Percentiles rank a stretch among this genome's conserved stretches.
phyloP scores from a whole-genome alignment of 2,888 invertebrate genomes.

The Erpobdella octoculata region DNA sequence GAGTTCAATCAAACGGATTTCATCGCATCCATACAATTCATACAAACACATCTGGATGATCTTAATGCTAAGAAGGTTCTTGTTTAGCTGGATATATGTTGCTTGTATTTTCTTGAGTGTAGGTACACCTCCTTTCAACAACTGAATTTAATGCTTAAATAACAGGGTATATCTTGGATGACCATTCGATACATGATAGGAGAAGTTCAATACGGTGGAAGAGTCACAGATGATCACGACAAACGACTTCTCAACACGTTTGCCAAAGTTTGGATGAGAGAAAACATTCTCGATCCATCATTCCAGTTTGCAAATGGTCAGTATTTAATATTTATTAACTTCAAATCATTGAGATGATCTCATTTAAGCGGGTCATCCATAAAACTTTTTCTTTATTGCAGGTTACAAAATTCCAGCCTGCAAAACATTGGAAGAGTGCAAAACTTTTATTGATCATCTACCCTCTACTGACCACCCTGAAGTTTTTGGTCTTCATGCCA shows the following conservation, averaged over 20 bases:
- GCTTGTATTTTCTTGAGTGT: not conserved
- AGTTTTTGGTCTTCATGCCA: conserved; percentile 89
- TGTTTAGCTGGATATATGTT: not conserved
- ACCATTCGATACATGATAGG: conserved; percentile 95
- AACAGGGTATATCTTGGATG: conserved; percentile 85
- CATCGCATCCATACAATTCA: conserved; percentile 85
- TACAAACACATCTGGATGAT: conserved; percentile 91
- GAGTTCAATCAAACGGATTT: conserved; percentile 96
- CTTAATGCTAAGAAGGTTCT: conserved; percentile 80
- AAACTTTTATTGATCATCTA: conserved; percentile 77
- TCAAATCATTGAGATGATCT: no score
- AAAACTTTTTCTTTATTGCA: conserved; percentile 35
- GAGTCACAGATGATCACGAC: conserved; percentile 94
- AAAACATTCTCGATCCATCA: conserved; percentile 71
- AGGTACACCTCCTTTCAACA: not conserved
- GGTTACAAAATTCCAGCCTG: conserved; percentile 81
- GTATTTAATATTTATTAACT: not conserved
- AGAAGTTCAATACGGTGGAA: conserved; percentile 74
- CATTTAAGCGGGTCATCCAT: no score
- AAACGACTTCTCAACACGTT: conserved; percentile 85
- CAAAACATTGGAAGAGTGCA: conserved; percentile 53
- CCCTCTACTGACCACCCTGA: conserved; percentile 71
- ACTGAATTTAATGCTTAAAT: not conserved
- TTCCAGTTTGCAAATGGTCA: conserved; percentile 82
- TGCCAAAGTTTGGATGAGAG: conserved; percentile 85